Evolutionary conservation across 1,140 invertebrate species (phyloP).

Genomic region (Drosophila takahashii): DNA sequence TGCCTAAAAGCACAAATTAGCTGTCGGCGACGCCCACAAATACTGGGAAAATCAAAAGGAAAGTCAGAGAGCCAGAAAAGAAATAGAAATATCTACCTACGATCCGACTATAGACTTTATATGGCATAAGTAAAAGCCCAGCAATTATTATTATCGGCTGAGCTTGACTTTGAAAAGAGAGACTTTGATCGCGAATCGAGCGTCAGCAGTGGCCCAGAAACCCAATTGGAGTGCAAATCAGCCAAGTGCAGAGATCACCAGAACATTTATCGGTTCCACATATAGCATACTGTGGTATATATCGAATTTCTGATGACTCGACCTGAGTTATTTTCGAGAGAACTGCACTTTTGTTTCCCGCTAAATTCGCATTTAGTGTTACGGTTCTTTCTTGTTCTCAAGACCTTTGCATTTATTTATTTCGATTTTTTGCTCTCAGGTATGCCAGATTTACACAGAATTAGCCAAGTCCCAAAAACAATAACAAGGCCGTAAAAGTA

Average conservation of each 20-base stretch:
- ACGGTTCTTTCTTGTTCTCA: background rate
- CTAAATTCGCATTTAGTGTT: constrained; percentile 20
- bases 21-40: constrained; percentile 5
- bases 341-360: constrained; percentile 17
- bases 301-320: constrained; percentile 30
- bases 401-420: constrained; percentile 10
- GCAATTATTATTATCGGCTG: constrained; percentile 14
- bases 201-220: constrained; percentile 57
- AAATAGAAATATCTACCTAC: background rate
- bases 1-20: constrained; percentile 18
- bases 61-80: constrained; percentile 5
- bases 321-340: constrained; percentile 3
- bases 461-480: constrained; percentile 12
- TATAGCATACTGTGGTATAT: background rate
- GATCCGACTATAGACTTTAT: background rate
- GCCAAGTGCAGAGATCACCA: constrained; percentile 35
- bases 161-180: constrained; percentile 44
- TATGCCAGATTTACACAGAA: constrained; percentile 24
- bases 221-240: constrained; percentile 48
- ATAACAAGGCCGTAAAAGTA: constrained; percentile 36
- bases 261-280: constrained; percentile 4
- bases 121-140: background rate
- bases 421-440: constrained; percentile 5
- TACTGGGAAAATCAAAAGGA: constrained; percentile 2
- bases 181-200: constrained; percentile 25